Evolutionary conservation across 2,113 vertebrate genomes (phyloP), one percentile per base, ranked within the genome.

Genomic region (Actenoides lindsayi): DNA sequence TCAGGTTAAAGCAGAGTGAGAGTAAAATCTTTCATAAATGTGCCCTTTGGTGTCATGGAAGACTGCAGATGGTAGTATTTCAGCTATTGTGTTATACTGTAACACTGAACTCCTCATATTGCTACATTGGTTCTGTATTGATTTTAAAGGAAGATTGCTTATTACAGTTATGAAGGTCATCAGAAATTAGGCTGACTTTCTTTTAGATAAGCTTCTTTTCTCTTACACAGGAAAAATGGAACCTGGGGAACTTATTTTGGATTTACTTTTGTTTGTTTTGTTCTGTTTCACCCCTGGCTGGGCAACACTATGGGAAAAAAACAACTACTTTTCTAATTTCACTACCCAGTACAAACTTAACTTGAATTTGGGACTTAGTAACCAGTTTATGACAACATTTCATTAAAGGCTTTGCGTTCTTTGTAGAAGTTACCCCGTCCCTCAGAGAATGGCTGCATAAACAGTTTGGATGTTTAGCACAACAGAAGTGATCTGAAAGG

Each of bases 21-120:
- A 95, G 81, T 54, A 87, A 94, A 95, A 90, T 83, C 24, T 90
- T 93, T 96, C 74, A 93, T 93, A 96, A 96, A 93, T 0, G 1
- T 64, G 79, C 85, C 67, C 70, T 94, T 78, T 93, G 85, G 65
- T 95, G 89, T 95, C 69, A 93, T 91, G 80, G 14, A 91, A 94
- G 80, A 78, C 59, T 76, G 62, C 1, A 7, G 46, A 87, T 87
- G 30, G 68, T 69, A 85, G 31, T 76, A 57, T 90, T 96, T 88
- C 83, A 83, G 50, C 82, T 92, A 59, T 93, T 70, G 67, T 90
- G 64, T 83, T 73, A 30, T 13, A 60, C 10, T 60, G 16, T 81
- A 28, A 89, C 69, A 57, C 33, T 60, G 53, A 77, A 82, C 48
- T 75, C 24, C 82, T 97, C 73, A 35, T 93, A 79, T 65, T 0